Conservation (phyloP, 2,797 vertebrate genomes). For the Diplodus sargus region DNA sequence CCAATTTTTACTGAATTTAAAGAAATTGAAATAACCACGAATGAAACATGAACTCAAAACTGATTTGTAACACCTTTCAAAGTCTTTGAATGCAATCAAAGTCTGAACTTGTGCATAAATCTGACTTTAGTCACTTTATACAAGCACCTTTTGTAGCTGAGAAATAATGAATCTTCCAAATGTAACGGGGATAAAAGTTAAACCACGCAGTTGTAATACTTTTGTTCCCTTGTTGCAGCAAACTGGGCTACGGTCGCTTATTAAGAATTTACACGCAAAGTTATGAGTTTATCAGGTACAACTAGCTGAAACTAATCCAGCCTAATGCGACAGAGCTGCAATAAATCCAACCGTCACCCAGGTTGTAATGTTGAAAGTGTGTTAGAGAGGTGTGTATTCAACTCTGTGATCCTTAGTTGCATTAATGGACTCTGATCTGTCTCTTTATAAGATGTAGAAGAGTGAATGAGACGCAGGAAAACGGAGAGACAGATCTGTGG, state of each 20-base stretch:
- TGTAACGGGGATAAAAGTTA: background rate
- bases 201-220: background rate
- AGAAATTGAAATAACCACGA: background rate
- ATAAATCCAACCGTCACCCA: background rate
- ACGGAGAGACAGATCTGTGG: background rate
- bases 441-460: background rate
- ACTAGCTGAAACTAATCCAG: background rate
- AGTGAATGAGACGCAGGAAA: background rate
- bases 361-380: background rate
- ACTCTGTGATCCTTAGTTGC: background rate
- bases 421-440: background rate
- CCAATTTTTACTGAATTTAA: background rate
- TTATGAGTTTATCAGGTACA: background rate
- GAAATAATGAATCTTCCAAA: background rate
- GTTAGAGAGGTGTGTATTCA: background rate
- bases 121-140: background rate
- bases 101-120: background rate
- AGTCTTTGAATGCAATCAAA: background rate
- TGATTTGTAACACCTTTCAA: background rate
- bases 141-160: background rate
- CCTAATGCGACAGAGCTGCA: background rate
- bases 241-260: background rate
- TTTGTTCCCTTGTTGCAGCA: background rate
- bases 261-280: background rate
- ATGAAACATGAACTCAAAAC: background rate